These are phyloP conservation scores for Monopterus albus DNA, from an alignment of 2,113 vertebrate species.

Conservation along the genomic window DNA sequence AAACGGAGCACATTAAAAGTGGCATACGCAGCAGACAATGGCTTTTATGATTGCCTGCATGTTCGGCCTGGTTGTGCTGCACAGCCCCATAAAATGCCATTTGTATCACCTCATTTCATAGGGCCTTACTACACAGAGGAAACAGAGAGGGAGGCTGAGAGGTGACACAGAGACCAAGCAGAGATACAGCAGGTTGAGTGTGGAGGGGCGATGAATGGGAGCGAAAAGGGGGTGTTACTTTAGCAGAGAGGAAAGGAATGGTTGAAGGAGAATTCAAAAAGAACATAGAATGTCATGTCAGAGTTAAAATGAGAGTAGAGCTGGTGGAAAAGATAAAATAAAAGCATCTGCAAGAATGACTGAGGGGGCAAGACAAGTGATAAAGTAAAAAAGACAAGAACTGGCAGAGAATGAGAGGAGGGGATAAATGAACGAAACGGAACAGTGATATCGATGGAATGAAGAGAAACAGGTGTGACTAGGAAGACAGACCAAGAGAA, in stretches of 20 bases:
- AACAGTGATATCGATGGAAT: conserved; percentile 12
- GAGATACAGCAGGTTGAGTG: conserved; percentile 43
- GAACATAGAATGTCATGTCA: conserved; percentile 2
- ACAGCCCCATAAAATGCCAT: conserved; percentile 87
- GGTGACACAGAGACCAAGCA: conserved; percentile 39
- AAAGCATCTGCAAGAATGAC: conserved; percentile 26
- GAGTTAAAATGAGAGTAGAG: conserved; percentile 38
- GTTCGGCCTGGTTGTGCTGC: conserved; percentile 77
- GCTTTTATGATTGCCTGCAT: conserved; percentile 85
- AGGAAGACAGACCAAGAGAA: conserved; percentile 6
- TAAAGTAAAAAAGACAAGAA: conserved; percentile 53
- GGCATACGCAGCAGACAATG: conserved; percentile 84
- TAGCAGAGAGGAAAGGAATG: conserved; percentile 16
- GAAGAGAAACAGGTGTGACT: conserved; percentile 32
- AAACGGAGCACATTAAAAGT: conserved; percentile 86
- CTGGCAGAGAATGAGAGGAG: conserved; percentile 11
- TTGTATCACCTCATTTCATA: conserved; percentile 89
- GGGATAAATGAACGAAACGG: conserved; percentile 38
- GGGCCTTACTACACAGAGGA: conserved; percentile 70
- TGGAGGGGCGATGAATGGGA: conserved; percentile 34
- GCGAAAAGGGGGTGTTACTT: conserved; percentile 31
- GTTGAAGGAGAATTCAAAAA: conserved; percentile 16
- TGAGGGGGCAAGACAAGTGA: conserved; percentile 28
- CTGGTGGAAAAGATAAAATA: background rate
- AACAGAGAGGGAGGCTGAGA: conserved; percentile 51